These are phyloP conservation scores for Drosophila athabasca DNA, from an alignment of 1,140 invertebrate species.

Conservation along the genomic window DNA sequence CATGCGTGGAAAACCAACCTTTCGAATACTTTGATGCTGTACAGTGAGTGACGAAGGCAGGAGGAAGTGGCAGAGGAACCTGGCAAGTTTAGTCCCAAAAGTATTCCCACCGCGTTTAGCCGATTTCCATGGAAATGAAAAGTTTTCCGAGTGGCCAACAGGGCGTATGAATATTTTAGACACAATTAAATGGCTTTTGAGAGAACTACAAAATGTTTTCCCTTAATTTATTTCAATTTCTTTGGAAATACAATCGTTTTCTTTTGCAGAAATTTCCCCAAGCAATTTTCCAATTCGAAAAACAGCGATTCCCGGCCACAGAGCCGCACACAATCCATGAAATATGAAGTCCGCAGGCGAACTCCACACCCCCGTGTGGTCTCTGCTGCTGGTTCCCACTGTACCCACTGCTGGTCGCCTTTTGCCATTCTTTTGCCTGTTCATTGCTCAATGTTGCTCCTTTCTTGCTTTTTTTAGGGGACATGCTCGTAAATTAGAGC, in stretches of 20 bases:
- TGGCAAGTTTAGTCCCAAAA: not conserved
- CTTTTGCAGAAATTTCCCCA: slow-evolving; percentile 8
- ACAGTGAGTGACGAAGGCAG: slow-evolving; percentile 31
- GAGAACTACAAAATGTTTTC: not conserved
- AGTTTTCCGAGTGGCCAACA: not conserved
- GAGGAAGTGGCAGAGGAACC: not conserved
- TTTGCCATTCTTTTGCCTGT: too few relatives aligned
- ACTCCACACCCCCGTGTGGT: slow-evolving; percentile 21
- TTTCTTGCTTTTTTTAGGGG: slow-evolving; percentile 26
- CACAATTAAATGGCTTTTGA: too few relatives aligned
- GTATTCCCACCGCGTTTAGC: not conserved
- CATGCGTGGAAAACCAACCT: too few relatives aligned
- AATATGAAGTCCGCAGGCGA: slow-evolving; percentile 40
- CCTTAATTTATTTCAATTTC: not conserved
- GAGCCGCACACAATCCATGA: slow-evolving; percentile 26
- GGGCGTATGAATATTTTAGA: too few relatives aligned
- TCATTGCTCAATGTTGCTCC: not conserved
- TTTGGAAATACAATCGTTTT: slow-evolving; percentile 16
- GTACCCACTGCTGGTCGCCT: not conserved
- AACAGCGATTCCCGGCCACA: not conserved
- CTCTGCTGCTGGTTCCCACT: slow-evolving; percentile 25
- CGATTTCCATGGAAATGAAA: not conserved
- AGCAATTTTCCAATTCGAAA: slow-evolving; percentile 20
- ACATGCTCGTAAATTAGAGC: slow-evolving; percentile 67
- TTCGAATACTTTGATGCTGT: slow-evolving; percentile 37